Conservation (phyloP, 2,888 invertebrate genomes). For the Crocallis elinguaria region DNA sequence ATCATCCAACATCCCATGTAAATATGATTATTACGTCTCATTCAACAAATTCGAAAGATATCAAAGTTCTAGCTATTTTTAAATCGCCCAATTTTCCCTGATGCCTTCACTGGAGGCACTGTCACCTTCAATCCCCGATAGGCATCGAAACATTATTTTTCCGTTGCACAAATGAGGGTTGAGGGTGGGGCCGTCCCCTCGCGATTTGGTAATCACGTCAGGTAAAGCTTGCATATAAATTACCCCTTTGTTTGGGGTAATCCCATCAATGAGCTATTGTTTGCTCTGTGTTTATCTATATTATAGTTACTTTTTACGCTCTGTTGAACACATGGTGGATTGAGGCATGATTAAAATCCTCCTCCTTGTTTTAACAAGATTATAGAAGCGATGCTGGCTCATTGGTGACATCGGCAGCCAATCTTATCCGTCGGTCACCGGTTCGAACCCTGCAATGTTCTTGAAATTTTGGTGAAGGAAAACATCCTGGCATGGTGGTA, state of each 20-base stretch:
- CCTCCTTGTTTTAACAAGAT: neutral
- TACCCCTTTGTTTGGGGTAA: slow-evolving; percentile 71
- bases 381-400: too few species aligned
- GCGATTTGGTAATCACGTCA: slow-evolving; percentile 76
- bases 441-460: too few species aligned
- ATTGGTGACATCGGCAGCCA: too few species aligned
- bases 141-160: slow-evolving; percentile 64
- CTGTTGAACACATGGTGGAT: slow-evolving; percentile 22
- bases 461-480: too few species aligned
- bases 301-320: slow-evolving; percentile 34
- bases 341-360: slow-evolving; percentile 8
- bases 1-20: slow-evolving; percentile 11
- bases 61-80: slow-evolving; percentile 32
- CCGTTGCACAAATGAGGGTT: slow-evolving; percentile 59
- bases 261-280: slow-evolving; percentile 66
- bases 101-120: slow-evolving; percentile 49
- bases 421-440: too few species aligned
- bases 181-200: slow-evolving; percentile 56
- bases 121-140: slow-evolving; percentile 65
- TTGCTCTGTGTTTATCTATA: slow-evolving; percentile 45
- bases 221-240: slow-evolving; percentile 80
- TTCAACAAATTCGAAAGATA: slow-evolving; percentile 19
- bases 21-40: slow-evolving; percentile 13
- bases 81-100: slow-evolving; percentile 50
- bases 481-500: too few species aligned